phyloP scores from a whole-genome alignment of 2,888 invertebrate genomes.

The Andrena hattorfiana region DNA sequence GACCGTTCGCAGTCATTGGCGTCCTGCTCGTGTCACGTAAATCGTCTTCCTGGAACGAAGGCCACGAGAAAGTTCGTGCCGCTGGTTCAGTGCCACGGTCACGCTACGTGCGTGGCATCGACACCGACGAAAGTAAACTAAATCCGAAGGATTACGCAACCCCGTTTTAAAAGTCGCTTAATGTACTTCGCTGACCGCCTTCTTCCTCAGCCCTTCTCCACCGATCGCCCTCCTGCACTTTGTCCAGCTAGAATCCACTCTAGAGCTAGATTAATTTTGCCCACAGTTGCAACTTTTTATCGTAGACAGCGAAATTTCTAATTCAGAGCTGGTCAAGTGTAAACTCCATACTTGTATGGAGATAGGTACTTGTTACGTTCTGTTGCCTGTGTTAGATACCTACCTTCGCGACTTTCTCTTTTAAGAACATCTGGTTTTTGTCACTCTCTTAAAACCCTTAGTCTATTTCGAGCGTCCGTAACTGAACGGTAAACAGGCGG shows the following conservation, averaged over 20 bases:
- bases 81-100: slow-evolving; percentile 83
- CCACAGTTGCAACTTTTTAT: no score
- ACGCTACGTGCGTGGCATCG: slow-evolving; percentile 81
- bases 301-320: no score
- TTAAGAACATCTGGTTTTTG: no score
- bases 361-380: no score
- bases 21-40: slow-evolving; percentile 71
- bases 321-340: no score
- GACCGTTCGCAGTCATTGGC: slow-evolving; percentile 70
- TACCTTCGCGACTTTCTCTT: no score
- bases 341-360: no score
- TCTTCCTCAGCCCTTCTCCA: slow-evolving; percentile 36
- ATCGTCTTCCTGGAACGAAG: slow-evolving; percentile 76
- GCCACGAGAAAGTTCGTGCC: slow-evolving; percentile 80
- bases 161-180: slow-evolving; percentile 78
- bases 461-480: no score
- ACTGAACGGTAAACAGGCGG: no score
- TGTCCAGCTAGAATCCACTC: no score
- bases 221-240: background rate
- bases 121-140: slow-evolving; percentile 81
- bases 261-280: background rate
- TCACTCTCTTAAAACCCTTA: no score
- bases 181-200: slow-evolving; percentile 65
- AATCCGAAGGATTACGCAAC: slow-evolving; percentile 80
- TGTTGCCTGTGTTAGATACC: no score